Evolutionary conservation across 1,140 invertebrate genomes (phyloP).

Genomic region (Lepidostoma basale): DNA sequence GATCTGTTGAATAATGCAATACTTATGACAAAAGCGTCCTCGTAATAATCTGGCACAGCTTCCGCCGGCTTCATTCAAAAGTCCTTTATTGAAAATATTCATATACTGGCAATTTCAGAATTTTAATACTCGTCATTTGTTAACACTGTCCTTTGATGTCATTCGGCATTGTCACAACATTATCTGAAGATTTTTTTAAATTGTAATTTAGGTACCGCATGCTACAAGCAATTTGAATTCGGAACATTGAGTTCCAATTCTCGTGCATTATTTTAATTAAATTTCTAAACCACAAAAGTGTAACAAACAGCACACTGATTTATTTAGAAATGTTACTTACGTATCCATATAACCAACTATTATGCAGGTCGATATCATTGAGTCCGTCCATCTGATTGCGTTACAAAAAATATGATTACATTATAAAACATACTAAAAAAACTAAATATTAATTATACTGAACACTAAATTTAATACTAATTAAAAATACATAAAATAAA

Average conservation of each 20-base stretch:
- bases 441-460: too few species aligned
- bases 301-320: too few species aligned
- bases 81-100: conserved; percentile 6
- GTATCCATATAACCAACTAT: conserved; percentile 39
- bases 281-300: too few species aligned
- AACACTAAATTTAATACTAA: too few species aligned
- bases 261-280: too few species aligned
- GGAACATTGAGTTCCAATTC: too few species aligned
- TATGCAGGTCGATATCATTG: conserved; percentile 10
- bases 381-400: conserved; percentile 34
- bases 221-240: too few species aligned
- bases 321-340: too few species aligned
- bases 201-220: too few species aligned
- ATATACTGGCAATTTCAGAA: not conserved
- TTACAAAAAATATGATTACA: conserved; percentile 27
- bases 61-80: not conserved
- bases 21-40: conserved; percentile 10
- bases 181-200: too few species aligned
- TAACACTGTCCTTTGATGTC: conserved; percentile 1
- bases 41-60: not conserved
- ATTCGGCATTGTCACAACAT: not conserved
- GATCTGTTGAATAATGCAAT: conserved; percentile 36
- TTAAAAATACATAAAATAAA: too few species aligned
- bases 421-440: too few species aligned
- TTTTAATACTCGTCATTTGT: not conserved